Evolutionary conservation across 2,113 vertebrate species (phyloP).

Genomic region (Onychostruthus taczanowskii): DNA sequence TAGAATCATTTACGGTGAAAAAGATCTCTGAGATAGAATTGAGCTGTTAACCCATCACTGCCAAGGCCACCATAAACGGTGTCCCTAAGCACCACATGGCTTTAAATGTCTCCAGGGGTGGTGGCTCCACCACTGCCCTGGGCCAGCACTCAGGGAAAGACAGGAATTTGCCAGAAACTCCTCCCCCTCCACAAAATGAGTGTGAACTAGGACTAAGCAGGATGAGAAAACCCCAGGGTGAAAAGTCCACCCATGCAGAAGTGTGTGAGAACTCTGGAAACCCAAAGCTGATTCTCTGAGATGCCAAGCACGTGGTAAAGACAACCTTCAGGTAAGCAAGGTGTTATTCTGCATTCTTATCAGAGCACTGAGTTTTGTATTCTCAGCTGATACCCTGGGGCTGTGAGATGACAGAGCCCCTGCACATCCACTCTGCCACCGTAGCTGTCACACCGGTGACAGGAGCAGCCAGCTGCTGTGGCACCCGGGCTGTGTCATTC

Average conservation of each 20-base stretch:
- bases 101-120: not conserved
- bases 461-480: not conserved
- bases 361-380: not conserved
- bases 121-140: not conserved
- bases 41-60: not conserved
- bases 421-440: not conserved
- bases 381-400: not conserved
- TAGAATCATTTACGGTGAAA: not conserved
- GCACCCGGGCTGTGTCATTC: not conserved
- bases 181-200: not conserved
- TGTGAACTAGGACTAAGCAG: not conserved
- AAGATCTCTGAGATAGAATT: not conserved
- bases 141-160: not conserved
- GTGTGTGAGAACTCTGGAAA: not conserved
- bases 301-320: not conserved
- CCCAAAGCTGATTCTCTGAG: not conserved
- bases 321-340: not conserved
- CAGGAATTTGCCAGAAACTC: not conserved
- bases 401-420: not conserved
- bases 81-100: not conserved
- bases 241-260: fast-evolving
- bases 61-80: not conserved
- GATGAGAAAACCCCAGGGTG: not conserved
- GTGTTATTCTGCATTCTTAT: not conserved
- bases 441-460: not conserved